phyloP scores from a whole-genome alignment of 2,797 vertebrate species.

The Leptoclinus maculatus region DNA sequence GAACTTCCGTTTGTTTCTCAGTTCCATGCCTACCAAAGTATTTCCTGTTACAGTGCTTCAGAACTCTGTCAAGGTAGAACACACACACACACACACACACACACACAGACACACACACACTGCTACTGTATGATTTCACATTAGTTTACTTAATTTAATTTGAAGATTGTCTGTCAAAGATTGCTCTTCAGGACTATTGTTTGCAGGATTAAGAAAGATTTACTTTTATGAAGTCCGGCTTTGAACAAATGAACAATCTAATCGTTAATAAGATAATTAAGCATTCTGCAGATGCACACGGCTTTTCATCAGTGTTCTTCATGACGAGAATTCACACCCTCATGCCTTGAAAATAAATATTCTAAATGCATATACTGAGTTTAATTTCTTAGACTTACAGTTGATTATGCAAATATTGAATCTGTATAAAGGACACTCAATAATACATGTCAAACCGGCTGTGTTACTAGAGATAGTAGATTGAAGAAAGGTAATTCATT shows the following conservation, averaged over 20 bases:
- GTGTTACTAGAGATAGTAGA: not conserved
- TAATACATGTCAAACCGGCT: not conserved
- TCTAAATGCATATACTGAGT: not conserved
- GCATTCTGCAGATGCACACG: not conserved
- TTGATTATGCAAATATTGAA: not conserved
- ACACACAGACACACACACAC: not conserved
- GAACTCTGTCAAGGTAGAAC: constrained; percentile 89
- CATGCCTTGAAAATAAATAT: not conserved
- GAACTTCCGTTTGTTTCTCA: constrained; percentile 89
- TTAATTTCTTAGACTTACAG: not conserved
- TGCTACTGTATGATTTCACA: not conserved
- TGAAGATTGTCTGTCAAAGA: constrained; percentile 21
- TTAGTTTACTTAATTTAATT: constrained; percentile 12
- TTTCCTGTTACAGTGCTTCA: constrained; percentile 90
- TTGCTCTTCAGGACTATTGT: constrained; percentile 11
- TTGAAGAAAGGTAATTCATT: constrained; percentile 7
- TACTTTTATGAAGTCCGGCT: not conserved
- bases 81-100: not conserved
- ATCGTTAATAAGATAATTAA: not conserved
- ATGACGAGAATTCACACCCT: not conserved
- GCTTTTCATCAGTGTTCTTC: not conserved
- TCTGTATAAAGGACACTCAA: not conserved
- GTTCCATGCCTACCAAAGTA: constrained; percentile 88
- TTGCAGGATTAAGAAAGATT: constrained; percentile 1
- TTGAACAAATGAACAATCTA: constrained; percentile 8